Evolutionary conservation across 2,113 vertebrate species (phyloP).

Genomic region (Oxygymnocypris stewartii): DNA sequence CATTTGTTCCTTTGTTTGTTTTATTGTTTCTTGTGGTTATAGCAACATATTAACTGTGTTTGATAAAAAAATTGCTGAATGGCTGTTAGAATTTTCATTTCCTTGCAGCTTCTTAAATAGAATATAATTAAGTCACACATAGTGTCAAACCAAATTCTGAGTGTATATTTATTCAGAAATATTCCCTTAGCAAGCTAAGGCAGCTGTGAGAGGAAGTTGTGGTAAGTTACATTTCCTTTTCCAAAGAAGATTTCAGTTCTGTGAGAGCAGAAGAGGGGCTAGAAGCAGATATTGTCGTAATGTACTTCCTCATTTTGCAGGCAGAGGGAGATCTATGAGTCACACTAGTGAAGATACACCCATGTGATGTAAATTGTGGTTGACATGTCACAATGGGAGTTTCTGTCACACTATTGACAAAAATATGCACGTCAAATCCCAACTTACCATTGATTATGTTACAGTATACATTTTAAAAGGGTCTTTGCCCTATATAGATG

Average conservation of each 20-base stretch:
- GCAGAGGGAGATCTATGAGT: background rate
- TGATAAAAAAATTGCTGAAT: background rate
- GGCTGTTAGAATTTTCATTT: background rate
- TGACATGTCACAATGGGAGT: background rate
- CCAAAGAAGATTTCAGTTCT: background rate
- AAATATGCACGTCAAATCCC: background rate
- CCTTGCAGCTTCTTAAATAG: background rate
- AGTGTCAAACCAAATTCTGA: background rate
- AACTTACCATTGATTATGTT: background rate
- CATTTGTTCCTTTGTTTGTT: background rate
- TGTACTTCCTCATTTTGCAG: conserved; percentile 19
- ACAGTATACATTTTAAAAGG: background rate
- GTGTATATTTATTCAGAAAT: background rate
- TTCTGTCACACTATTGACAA: background rate
- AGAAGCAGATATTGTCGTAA: background rate
- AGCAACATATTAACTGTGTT: background rate
- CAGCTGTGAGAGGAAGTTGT: conserved; percentile 7
- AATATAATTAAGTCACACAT: background rate
- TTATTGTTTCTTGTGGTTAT: background rate
- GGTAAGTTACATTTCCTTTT: conserved; percentile 2
- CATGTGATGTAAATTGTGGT: conserved; percentile 6
- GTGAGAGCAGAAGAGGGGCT: background rate
- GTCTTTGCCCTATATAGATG: background rate
- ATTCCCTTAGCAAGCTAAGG: background rate
- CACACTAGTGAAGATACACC: background rate